These are phyloP conservation scores for Peromyscus melanophrys DNA, from an alignment of 2,797 vertebrate genomes.

Conservation along the genomic window DNA sequence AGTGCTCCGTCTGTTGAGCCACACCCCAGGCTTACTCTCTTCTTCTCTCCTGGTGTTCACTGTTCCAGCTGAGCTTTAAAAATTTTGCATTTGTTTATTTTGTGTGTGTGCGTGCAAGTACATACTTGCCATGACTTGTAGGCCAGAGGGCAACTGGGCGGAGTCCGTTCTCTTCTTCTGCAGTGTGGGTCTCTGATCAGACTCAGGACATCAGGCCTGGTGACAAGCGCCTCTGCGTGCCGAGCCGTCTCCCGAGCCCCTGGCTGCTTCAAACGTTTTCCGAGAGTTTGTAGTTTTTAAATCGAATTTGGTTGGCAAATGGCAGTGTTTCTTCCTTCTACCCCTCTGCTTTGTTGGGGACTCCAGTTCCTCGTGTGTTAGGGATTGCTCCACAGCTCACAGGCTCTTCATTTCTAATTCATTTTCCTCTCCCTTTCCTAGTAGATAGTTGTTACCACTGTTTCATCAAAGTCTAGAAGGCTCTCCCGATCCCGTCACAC, in stretches of 20 bases:
- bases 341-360: neutral
- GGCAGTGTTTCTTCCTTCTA: conserved; percentile 24
- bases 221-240: neutral
- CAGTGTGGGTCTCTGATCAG: no score
- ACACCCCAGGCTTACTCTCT: neutral
- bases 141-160: no score
- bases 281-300: neutral
- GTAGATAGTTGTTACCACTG: neutral
- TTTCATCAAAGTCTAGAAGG: conserved; percentile 18
- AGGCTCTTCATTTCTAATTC: neutral
- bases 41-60: neutral
- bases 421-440: neutral
- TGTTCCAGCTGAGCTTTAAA: neutral
- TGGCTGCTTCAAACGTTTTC: neutral
- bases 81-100: neutral
- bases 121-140: no score
- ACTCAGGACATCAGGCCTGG: neutral
- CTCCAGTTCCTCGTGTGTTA: neutral
- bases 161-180: neutral
- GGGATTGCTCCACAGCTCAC: neutral
- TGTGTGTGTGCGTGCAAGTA: neutral
- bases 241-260: neutral
- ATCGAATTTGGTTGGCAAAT: neutral
- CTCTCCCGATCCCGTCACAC: neutral
- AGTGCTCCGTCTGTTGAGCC: neutral